Conservation (phyloP, 2,113 vertebrate species). For the Nerophis ophidion region DNA sequence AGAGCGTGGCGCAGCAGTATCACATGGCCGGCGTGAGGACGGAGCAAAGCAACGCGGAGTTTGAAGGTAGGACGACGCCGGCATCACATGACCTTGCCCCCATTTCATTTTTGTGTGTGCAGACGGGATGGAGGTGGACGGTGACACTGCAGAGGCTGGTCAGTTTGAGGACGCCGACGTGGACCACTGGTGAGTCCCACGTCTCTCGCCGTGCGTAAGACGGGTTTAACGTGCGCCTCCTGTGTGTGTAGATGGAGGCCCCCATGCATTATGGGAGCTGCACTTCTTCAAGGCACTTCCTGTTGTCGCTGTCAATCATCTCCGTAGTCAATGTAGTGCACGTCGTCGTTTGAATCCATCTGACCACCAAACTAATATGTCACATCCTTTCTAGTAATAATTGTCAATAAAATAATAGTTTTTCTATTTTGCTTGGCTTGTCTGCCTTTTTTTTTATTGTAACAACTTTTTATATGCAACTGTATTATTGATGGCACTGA, state of each 20-base stretch:
- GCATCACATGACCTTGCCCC: too few relatives aligned
- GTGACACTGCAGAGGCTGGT: slow-evolving; percentile 77
- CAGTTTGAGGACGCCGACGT: slow-evolving; percentile 97
- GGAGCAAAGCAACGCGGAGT: slow-evolving; percentile 74
- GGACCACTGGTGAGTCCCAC: slow-evolving; percentile 79
- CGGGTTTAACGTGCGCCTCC: background rate
- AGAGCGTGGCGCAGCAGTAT: slow-evolving; percentile 84
- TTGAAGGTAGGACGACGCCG: slow-evolving; percentile 74
- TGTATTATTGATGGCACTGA: too few relatives aligned
- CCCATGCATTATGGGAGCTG: slow-evolving; percentile 35
- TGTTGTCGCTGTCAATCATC: background rate
- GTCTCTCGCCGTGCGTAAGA: background rate
- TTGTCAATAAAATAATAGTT: slow-evolving; percentile 67
- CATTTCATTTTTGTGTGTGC: background rate
- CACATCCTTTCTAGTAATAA: slow-evolving; percentile 53
- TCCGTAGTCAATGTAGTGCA: background rate
- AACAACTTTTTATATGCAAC: background rate
- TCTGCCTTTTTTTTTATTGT: background rate
- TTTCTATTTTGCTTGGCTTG: slow-evolving; percentile 51
- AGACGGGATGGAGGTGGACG: slow-evolving; percentile 96
- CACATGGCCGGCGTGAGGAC: slow-evolving; percentile 95
- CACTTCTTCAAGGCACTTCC: slow-evolving; percentile 18
- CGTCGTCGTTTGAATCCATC: slow-evolving; percentile 18
- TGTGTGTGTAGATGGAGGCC: slow-evolving; percentile 35
- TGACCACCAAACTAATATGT: slow-evolving; percentile 35